phyloP scores from a whole-genome alignment of 2,797 vertebrate species.

The Anableps anableps region DNA sequence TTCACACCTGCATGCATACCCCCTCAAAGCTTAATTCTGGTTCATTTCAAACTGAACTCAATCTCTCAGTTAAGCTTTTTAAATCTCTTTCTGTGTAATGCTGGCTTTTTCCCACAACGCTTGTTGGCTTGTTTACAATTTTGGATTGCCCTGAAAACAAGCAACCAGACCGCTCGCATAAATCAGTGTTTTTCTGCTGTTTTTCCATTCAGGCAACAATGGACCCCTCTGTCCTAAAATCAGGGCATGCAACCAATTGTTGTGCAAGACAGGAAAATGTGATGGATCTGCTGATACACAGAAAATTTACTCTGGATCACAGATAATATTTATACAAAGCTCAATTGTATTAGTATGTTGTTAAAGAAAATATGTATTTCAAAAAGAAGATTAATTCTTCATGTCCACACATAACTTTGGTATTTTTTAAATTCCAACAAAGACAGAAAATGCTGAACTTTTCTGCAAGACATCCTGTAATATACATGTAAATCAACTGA shows the following conservation, averaged over 20 bases:
- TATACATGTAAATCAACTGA: not conserved
- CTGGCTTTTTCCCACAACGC: conserved; percentile 34
- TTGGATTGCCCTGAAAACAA: conserved; percentile 71
- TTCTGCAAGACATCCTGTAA: not conserved
- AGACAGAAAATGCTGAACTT: not conserved
- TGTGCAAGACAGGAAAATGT: conserved; percentile 77
- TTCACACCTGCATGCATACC: not conserved
- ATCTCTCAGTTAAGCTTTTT: not conserved
- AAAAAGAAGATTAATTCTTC: not conserved
- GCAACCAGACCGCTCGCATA: conserved; percentile 62
- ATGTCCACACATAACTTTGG: not conserved
- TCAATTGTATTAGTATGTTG: conserved; percentile 48
- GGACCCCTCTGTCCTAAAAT: conserved; percentile 72
- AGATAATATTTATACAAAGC: conserved; percentile 67
- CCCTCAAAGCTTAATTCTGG: not conserved
- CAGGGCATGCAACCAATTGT: conserved; percentile 62
- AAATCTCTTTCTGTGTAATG: conserved; percentile 19
- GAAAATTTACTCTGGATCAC: conserved; percentile 64
- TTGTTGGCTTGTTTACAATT: conserved; percentile 53
- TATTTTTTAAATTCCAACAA: not conserved
- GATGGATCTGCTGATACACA: conserved; percentile 78
- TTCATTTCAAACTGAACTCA: not conserved
- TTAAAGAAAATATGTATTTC: not conserved
- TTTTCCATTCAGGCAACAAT: conserved; percentile 77
- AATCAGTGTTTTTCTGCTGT: conserved; percentile 71